Conservation (phyloP, 2,113 vertebrate species). For the Collichthys lucidus region DNA sequence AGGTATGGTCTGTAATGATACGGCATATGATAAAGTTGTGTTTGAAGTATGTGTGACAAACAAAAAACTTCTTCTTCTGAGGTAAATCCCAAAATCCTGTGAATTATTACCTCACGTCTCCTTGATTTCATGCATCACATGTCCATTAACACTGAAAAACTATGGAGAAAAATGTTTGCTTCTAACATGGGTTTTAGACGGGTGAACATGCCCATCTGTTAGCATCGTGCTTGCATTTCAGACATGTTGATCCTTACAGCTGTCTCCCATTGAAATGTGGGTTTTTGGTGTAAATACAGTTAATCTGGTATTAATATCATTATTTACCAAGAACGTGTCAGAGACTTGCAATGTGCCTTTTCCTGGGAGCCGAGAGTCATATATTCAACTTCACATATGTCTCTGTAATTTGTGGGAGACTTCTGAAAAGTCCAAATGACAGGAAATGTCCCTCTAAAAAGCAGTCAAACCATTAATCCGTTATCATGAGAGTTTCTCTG, state of each 20-base stretch:
- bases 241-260: conserved; percentile 40
- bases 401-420: conserved; percentile 23
- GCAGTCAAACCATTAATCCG: conserved; percentile 20
- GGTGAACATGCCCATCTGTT: conserved; percentile 40
- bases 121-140: conserved; percentile 32
- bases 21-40: too few species aligned
- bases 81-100: background rate
- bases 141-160: conserved; percentile 10
- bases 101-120: background rate
- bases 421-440: conserved; percentile 13
- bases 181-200: conserved; percentile 28
- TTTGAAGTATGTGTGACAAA: background rate
- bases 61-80: conserved; percentile 5
- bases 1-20: too few species aligned
- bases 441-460: conserved; percentile 16
- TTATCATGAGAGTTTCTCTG: conserved; percentile 33
- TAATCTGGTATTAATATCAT: conserved; percentile 11
- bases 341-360: conserved; percentile 16
- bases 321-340: conserved; percentile 6
- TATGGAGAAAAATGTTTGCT: background rate
- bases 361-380: conserved; percentile 10
- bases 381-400: background rate
- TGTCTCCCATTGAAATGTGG: conserved; percentile 18
- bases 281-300: background rate
- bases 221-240: conserved; percentile 25